A percentile compares a stretch with the other conserved stretches of the same genome.
Evolutionary conservation across 2,113 vertebrate genomes (phyloP).

Genomic region (Mastomys coucha): DNA sequence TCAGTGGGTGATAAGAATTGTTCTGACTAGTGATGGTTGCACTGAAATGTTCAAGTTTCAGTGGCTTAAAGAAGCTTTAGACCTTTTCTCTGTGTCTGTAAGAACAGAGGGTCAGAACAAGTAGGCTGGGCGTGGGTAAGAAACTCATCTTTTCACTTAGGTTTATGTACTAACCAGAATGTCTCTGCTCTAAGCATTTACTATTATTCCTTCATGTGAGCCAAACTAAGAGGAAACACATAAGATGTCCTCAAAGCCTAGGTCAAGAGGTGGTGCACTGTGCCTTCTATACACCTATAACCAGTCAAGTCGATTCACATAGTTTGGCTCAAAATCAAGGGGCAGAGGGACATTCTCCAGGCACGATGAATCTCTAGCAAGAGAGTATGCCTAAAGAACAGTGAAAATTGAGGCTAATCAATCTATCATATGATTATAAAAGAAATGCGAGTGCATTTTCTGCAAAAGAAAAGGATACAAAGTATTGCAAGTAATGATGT

Average conservation of each 20-base stretch:
- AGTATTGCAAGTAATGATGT: background rate
- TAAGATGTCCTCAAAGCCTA: background rate
- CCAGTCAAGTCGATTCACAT: background rate
- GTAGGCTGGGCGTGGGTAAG: background rate
- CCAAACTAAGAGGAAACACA: background rate
- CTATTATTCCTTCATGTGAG: background rate
- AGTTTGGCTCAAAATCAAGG: background rate
- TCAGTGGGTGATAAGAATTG: background rate
- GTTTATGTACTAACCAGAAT: background rate
- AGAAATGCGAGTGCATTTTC: background rate
- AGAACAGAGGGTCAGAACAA: background rate
- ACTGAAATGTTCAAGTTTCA: background rate
- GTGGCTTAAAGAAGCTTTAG: background rate
- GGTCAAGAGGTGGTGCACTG: background rate
- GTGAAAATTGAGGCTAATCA: background rate
- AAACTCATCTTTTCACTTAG: background rate
- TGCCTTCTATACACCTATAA: background rate
- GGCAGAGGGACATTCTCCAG: background rate
- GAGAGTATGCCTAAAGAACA: background rate
- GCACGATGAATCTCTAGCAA: background rate
- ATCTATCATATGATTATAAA: background rate
- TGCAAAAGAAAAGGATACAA: background rate
- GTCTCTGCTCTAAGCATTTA: background rate
- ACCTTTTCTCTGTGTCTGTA: background rate
- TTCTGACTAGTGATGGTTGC: background rate